These are phyloP conservation scores for Xestia rhomboidea DNA, from an alignment of 2,888 invertebrate genomes.

Conservation along the genomic window DNA sequence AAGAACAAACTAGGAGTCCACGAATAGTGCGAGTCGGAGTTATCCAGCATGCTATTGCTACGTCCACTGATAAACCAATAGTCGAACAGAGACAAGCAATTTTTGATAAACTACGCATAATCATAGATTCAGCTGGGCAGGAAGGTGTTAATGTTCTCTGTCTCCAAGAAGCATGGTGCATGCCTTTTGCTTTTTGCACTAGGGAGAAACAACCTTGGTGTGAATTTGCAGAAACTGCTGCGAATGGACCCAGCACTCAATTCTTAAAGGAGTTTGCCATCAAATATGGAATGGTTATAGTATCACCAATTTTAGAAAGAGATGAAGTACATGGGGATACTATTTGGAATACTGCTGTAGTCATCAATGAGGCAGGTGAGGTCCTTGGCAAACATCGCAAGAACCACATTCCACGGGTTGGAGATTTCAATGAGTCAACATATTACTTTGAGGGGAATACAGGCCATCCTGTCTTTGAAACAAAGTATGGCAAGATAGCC, in stretches of 20 bases:
- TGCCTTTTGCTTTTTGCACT: constrained; percentile 99
- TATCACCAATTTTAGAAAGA: constrained; percentile 98
- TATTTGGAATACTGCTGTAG: constrained; percentile 98
- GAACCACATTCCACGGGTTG: constrained; percentile 99
- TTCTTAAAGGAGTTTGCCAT: constrained; percentile 95
- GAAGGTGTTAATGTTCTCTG: constrained; percentile 97
- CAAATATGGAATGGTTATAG: constrained; percentile 97
- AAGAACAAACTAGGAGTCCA: constrained; percentile 93
- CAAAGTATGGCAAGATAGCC: constrained; percentile 96
- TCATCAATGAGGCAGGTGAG: constrained; percentile 96
- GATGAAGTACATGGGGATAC: constrained; percentile 96
- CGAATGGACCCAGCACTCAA: constrained; percentile 95
- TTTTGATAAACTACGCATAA: constrained; percentile 93
- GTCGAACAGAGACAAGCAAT: constrained; percentile 94
- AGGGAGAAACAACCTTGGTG: constrained; percentile 99
- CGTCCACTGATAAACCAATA: constrained; percentile 94
- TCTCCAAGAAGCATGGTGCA: constrained; percentile 99
- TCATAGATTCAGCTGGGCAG: constrained; percentile 94
- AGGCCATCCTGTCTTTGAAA: constrained; percentile 98
- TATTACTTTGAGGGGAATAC: constrained; percentile 99
- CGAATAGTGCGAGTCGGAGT: constrained; percentile 95
- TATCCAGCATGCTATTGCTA: constrained; percentile 96
- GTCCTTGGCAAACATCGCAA: constrained; percentile 98
- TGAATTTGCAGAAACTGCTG: constrained; percentile 98
- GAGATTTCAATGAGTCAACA: constrained; percentile 99